A percentile compares a stretch with the other conserved stretches of the same genome.
Evolutionary conservation across 1,140 invertebrate genomes (phyloP).

Genomic region (Trachymyrmex cornetzi): DNA sequence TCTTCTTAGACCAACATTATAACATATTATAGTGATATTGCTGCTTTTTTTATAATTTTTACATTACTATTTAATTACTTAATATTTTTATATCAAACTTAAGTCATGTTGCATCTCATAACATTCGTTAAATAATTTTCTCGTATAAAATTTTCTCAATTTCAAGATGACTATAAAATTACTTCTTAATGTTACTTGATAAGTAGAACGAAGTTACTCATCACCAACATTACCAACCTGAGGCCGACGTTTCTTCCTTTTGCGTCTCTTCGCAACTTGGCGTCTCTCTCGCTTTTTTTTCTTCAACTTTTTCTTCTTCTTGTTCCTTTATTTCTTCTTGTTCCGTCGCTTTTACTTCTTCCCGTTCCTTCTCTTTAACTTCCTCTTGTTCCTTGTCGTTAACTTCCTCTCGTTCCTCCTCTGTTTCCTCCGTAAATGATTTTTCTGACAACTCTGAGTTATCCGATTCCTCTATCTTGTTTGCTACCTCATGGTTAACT

Average conservation of each 20-base stretch:
- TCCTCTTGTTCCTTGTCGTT: neutral
- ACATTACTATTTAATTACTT: neutral
- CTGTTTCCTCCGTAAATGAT: neutral
- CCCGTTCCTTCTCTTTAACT: neutral
- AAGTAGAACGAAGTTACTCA: neutral
- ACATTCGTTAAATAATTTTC: neutral
- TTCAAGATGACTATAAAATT: neutral
- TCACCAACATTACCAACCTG: conserved; percentile 73
- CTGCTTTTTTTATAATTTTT: neutral
- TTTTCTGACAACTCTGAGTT: conserved; percentile 28
- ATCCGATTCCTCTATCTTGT: conserved; percentile 1
- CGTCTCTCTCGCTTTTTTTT: neutral
- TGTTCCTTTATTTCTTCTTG: conserved; percentile 2
- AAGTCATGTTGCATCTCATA: neutral
- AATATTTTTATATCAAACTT: neutral
- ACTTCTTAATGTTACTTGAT: neutral
- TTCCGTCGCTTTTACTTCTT: neutral
- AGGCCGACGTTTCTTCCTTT: conserved; percentile 72
- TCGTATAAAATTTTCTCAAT: neutral
- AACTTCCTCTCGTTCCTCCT: conserved; percentile 15
- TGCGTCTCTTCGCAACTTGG: conserved; percentile 50
- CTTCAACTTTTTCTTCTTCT: neutral
- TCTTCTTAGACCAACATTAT: neutral
- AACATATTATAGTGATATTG: neutral
- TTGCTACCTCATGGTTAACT: neutral